Percentiles rank a stretch among this genome's conserved stretches.
These are phyloP conservation scores for Parauchenoglanis punctatus DNA, from an alignment of 2,797 vertebrate species.

Conservation along the genomic window DNA sequence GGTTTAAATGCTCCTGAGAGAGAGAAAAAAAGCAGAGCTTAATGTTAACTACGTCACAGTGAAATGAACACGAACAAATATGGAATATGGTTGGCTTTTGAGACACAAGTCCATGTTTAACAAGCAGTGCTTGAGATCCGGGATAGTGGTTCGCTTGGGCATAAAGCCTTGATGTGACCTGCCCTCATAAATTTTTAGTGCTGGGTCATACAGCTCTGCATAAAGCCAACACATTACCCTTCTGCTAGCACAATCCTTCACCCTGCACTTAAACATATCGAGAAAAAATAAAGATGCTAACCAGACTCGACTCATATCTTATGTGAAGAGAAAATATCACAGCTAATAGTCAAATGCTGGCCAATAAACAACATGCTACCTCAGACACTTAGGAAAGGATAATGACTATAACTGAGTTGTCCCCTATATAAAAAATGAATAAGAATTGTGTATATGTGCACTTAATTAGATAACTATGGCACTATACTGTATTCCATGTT, in stretches of 20 bases:
- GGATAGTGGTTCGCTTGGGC: not conserved
- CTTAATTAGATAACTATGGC: not conserved
- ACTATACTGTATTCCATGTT: not conserved
- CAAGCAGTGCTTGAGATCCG: not conserved
- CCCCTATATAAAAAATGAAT: not conserved
- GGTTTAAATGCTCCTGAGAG: conserved; percentile 94
- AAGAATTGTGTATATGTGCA: not conserved
- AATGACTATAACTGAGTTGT: not conserved
- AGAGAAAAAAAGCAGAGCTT: not conserved
- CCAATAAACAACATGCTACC: not conserved
- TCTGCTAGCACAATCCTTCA: not conserved
- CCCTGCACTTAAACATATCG: not conserved
- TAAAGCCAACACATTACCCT: not conserved
- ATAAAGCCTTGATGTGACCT: not conserved
- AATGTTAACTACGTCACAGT: not conserved
- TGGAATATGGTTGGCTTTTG: not conserved
- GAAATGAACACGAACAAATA: not conserved
- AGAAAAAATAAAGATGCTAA: not conserved
- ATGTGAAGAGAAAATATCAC: not conserved
- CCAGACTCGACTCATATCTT: not conserved
- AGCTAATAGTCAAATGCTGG: not conserved
- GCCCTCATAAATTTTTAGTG: not conserved
- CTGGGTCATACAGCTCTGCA: not conserved
- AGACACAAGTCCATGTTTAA: not conserved
- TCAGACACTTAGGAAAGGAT: not conserved